Conservation (phyloP, 2,888 invertebrate species). For the Imbricaverruca yamaguchii region DNA sequence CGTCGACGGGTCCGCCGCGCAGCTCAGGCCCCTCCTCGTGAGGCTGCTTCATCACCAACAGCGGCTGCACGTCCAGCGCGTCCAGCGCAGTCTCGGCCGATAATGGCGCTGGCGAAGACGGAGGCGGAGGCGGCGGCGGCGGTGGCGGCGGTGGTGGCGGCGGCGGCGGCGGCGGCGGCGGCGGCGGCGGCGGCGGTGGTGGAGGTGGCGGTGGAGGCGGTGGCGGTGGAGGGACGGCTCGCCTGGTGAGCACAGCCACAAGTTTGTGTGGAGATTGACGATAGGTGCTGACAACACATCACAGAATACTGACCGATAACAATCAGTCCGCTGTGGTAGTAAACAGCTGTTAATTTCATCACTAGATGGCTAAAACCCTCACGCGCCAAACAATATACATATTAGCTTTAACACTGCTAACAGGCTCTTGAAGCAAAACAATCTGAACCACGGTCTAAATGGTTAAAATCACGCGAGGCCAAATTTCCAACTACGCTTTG, state of each 20-base stretch:
- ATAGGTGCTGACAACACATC: too few relatives aligned
- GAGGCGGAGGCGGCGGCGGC: constrained; percentile 34
- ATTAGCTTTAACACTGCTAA: too few relatives aligned
- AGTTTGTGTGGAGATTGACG: too few relatives aligned
- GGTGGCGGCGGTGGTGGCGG: background rate
- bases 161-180: constrained; percentile 16
- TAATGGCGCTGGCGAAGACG: background rate
- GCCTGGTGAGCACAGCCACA: background rate
- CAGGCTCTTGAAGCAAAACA: too few relatives aligned
- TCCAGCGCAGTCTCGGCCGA: constrained; percentile 47
- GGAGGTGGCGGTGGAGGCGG: constrained; percentile 29
- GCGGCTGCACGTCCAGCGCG: constrained; percentile 69
- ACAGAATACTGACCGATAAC: too few relatives aligned
- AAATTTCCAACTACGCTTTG: too few relatives aligned
- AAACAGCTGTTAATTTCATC: too few relatives aligned
- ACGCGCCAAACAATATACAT: too few relatives aligned
- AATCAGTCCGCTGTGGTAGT: too few relatives aligned
- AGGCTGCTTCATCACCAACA: constrained; percentile 66
- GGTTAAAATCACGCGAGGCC: too few relatives aligned
- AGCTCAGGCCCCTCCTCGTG: constrained; percentile 85
- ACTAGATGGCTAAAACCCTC: too few relatives aligned
- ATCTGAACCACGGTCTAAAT: too few relatives aligned
- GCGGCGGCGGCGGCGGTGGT: constrained; percentile 33
- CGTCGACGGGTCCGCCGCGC: constrained; percentile 87
- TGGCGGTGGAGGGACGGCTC: background rate